phyloP scores from a whole-genome alignment of 2,113 vertebrate species.

The Oreocharis arfaki region DNA sequence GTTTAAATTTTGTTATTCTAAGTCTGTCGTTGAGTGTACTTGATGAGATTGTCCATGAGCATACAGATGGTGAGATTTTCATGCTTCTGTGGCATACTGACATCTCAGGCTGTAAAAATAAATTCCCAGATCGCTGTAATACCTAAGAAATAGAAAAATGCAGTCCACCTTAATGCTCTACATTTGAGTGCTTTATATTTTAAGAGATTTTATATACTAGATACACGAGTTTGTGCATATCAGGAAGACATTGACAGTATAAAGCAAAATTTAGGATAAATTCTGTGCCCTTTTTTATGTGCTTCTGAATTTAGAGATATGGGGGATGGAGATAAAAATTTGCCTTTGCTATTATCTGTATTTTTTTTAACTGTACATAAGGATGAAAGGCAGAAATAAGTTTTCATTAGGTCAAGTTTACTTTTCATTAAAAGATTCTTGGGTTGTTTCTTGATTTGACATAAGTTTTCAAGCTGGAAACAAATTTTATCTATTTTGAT shows the following conservation, averaged over 20 bases:
- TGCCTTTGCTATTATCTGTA: slow-evolving; percentile 3
- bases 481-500: slow-evolving; percentile 37
- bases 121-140: slow-evolving; percentile 34
- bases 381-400: slow-evolving; percentile 59
- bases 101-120: slow-evolving; percentile 59
- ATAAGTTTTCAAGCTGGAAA: slow-evolving; percentile 53
- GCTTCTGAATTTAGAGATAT: background rate
- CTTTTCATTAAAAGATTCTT: slow-evolving; percentile 56
- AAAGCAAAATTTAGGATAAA: background rate
- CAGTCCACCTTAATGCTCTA: background rate
- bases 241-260: background rate
- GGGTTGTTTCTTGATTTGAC: slow-evolving; percentile 51
- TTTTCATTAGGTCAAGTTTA: slow-evolving; percentile 57
- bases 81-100: slow-evolving; percentile 58
- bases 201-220: background rate
- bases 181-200: background rate
- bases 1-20: slow-evolving; percentile 29
- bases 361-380: background rate
- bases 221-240: background rate
- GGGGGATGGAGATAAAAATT: background rate
- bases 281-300: background rate
- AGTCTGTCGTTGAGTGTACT: slow-evolving; percentile 50
- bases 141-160: slow-evolving; percentile 38
- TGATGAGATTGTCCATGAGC: slow-evolving; percentile 48
- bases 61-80: slow-evolving; percentile 68